phyloP scores from a whole-genome alignment of 2,888 invertebrate genomes.

The Acronicta aceris region DNA sequence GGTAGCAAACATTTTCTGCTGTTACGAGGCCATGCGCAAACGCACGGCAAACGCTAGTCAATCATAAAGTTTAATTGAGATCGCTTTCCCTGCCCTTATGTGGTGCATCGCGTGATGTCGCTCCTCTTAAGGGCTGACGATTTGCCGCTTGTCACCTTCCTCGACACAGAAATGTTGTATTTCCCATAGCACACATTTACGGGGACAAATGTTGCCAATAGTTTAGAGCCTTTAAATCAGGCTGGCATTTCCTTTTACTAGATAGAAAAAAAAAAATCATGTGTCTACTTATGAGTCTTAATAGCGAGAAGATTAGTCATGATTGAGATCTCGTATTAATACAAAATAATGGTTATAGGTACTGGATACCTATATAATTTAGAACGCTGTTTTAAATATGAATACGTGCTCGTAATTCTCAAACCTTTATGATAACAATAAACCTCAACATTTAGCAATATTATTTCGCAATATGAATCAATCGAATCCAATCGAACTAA shows the following conservation, averaged over 20 bases:
- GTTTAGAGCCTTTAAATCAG: constrained; percentile 31
- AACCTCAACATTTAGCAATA: constrained; percentile 31
- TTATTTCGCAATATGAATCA: constrained; percentile 62
- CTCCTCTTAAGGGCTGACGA: constrained; percentile 71
- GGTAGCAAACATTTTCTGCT: constrained; percentile 16
- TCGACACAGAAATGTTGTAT: constrained; percentile 48
- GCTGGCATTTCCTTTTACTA: constrained; percentile 4
- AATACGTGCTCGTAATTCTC: constrained; percentile 24
- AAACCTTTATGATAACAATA: constrained; percentile 22
- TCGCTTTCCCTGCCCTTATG: constrained; percentile 75
- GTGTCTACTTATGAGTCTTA: no score
- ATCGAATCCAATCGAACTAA: constrained; percentile 61
- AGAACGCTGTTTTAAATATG: constrained; percentile 20
- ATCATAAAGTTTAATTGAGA: constrained; percentile 74
- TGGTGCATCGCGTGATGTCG: constrained; percentile 66
- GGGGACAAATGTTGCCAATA: constrained; percentile 40
- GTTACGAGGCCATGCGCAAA: constrained; percentile 53
- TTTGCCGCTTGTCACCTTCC: constrained; percentile 69
- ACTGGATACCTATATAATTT: constrained; percentile 23
- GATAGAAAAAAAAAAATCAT: not conserved
- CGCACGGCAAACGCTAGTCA: constrained; percentile 65
- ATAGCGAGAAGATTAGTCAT: no score
- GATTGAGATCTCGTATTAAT: no score
- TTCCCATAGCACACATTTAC: constrained; percentile 42
- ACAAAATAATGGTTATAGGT: not conserved